Evolutionary conservation across 2,113 vertebrate genomes (phyloP).

Genomic region (Paracanthobrama guichenoti): DNA sequence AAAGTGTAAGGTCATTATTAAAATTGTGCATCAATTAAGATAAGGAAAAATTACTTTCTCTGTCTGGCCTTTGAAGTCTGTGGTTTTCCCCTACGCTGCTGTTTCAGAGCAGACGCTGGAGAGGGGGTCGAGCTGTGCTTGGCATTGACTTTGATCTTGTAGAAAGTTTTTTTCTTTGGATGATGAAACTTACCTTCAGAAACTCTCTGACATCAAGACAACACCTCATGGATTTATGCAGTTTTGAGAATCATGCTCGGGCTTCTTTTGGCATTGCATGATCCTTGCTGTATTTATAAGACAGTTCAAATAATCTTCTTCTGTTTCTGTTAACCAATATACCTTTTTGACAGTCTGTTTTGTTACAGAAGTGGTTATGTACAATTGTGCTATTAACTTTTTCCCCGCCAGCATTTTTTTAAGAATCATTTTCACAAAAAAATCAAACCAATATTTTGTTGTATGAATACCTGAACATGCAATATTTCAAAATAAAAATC

Average conservation of each 20-base stretch:
- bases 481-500: no score
- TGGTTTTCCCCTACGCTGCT: conserved; percentile 70
- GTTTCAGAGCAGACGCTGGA: conserved; percentile 65
- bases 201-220: not conserved
- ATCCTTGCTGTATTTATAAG: not conserved
- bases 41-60: conserved; percentile 81
- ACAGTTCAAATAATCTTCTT: not conserved
- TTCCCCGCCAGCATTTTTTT: no score
- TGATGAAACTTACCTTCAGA: conserved; percentile 23
- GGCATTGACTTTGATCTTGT: conserved; percentile 57
- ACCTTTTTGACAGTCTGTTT: not conserved
- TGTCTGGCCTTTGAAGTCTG: conserved; percentile 76
- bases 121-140: conserved; percentile 50
- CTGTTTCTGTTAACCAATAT: not conserved
- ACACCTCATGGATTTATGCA: not conserved
- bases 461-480: no score
- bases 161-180: not conserved
- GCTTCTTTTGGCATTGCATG: not conserved
- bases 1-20: conserved; percentile 80
- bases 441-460: no score
- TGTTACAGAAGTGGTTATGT: not conserved
- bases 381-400: not conserved
- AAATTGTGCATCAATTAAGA: conserved; percentile 82
- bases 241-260: not conserved
- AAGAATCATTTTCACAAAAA: no score